A percentile compares a stretch with the other conserved stretches of the same genome.
phyloP scores from a whole-genome alignment of 2,113 vertebrate genomes.

The Myotis brandtii region DNA sequence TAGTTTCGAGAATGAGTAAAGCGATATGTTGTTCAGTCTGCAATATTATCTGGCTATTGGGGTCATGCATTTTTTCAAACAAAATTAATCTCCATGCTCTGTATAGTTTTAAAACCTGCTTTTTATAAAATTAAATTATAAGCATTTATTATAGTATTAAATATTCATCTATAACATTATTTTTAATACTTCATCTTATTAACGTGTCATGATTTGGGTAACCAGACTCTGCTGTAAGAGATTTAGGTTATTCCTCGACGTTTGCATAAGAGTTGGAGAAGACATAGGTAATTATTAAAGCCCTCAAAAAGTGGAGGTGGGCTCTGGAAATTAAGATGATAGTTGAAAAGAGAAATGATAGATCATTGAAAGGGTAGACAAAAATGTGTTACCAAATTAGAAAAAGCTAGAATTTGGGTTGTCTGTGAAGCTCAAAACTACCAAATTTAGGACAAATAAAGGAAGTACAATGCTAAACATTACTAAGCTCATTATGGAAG shows the following conservation, averaged over 20 bases:
- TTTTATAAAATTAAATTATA: conserved; percentile 17
- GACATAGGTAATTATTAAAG: conserved; percentile 9
- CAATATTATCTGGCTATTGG: not conserved
- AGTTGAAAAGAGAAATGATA: conserved; percentile 15
- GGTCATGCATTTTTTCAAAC: not conserved
- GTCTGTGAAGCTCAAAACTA: not conserved
- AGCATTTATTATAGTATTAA: conserved; percentile 6
- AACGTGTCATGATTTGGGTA: conserved; percentile 24
- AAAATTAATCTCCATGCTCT: not conserved
- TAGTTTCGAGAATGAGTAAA: conserved; percentile 18
- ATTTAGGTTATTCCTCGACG: not conserved
- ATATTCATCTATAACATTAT: conserved; percentile 7
- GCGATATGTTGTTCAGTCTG: not conserved
- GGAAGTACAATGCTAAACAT: not conserved
- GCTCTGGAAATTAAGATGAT: conserved; percentile 46
- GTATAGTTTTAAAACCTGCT: not conserved
- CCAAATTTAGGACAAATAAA: conserved; percentile 36
- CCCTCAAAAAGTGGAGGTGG: not conserved
- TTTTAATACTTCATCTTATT: conserved; percentile 26
- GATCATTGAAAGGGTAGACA: not conserved
- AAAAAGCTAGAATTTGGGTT: conserved; percentile 10
- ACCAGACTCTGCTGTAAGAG: conserved; percentile 25
- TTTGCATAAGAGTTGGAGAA: conserved; percentile 8
- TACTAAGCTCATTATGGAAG: not conserved
- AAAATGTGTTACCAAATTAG: conserved; percentile 27